A percentile compares a stretch with the other conserved stretches of the same genome.
These are phyloP conservation scores for Tribolium madens DNA, from an alignment of 1,140 invertebrate genomes.

Conservation along the genomic window DNA sequence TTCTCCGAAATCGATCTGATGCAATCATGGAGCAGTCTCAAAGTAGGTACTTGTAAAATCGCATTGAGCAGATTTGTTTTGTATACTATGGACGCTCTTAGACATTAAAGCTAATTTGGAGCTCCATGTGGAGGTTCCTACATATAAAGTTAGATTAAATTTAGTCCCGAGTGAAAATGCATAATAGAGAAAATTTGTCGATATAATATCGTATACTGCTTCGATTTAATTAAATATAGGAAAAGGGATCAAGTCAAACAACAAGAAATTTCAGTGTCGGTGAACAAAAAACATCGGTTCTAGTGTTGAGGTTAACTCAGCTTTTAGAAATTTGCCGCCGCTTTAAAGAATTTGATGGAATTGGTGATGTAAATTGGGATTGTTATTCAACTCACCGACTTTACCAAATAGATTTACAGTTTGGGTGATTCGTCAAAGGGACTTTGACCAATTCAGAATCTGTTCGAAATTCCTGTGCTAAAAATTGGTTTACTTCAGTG, in stretches of 20 bases:
- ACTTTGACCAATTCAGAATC: background rate
- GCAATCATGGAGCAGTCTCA: conserved; percentile 6
- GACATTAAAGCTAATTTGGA: background rate
- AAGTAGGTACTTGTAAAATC: background rate
- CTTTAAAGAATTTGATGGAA: conserved; percentile 31
- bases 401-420: conserved; percentile 9
- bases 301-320: conserved; percentile 2
- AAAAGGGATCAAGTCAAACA: conserved; percentile 1
- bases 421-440: conserved; percentile 8
- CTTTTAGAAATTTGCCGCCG: background rate
- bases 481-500: background rate
- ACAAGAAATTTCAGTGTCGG: conserved; percentile 3
- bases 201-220: background rate
- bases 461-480: background rate
- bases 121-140: background rate
- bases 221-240: conserved; percentile 25
- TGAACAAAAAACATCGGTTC: conserved; percentile 12
- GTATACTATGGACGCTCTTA: background rate
- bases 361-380: conserved; percentile 29
- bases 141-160: conserved; percentile 6
- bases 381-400: conserved; percentile 9
- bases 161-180: background rate
- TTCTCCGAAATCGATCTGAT: background rate
- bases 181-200: conserved; percentile 6
- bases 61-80: background rate